Percentiles rank a stretch among this genome's conserved stretches.
Evolutionary conservation across 2,797 vertebrate genomes (phyloP).

Genomic region (Carcharodon carcharias): DNA sequence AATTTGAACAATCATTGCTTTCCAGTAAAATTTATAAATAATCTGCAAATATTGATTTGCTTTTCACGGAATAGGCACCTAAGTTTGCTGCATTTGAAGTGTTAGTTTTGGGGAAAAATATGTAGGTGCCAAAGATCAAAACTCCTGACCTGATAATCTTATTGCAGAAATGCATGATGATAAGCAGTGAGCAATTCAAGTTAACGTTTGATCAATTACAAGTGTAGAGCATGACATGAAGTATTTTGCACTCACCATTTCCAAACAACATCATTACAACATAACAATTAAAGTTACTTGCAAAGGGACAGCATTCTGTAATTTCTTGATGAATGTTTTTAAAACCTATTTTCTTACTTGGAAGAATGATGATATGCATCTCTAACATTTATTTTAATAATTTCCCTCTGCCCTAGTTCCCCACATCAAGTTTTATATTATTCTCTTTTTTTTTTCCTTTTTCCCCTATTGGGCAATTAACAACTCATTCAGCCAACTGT

Average conservation of each 20-base stretch:
- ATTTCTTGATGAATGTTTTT: not conserved
- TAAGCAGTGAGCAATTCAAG: not conserved
- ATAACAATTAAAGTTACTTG: not conserved
- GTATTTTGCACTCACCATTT: not conserved
- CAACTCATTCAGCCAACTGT: not conserved
- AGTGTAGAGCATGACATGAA: not conserved
- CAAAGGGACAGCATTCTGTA: not conserved
- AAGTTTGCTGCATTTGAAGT: not conserved
- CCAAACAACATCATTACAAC: not conserved
- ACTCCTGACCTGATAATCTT: not conserved
- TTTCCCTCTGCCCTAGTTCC: not conserved
- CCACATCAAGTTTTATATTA: not conserved
- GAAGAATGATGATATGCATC: not conserved
- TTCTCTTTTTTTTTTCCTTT: not conserved
- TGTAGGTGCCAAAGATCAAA: not conserved
- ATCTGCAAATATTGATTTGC: not conserved
- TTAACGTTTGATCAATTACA: not conserved
- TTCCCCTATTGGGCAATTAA: conserved; percentile 15
- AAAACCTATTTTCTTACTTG: not conserved
- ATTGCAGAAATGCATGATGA: not conserved
- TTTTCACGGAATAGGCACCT: not conserved
- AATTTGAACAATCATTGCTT: not conserved
- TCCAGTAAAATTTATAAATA: not conserved
- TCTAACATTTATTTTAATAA: not conserved
- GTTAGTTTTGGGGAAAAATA: not conserved